Percentiles rank a stretch among this genome's conserved stretches.
Evolutionary conservation across 2,888 invertebrate species (phyloP).

Genomic region (Idaea biselata): DNA sequence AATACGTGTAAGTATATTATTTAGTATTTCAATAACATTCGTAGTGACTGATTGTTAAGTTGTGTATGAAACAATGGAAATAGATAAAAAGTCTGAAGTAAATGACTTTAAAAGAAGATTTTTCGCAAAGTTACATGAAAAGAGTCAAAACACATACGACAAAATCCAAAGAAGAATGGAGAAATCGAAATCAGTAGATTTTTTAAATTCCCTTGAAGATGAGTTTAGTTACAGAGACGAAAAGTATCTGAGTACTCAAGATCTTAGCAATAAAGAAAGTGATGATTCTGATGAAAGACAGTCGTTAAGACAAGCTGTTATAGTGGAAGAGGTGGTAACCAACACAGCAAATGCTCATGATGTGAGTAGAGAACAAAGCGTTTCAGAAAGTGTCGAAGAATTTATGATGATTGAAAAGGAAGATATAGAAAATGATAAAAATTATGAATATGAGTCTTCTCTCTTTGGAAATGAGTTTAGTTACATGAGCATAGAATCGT

Average conservation of each 20-base stretch:
- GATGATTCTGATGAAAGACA: constrained; percentile 32
- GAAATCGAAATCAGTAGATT: constrained; percentile 65
- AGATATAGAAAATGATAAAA: constrained; percentile 32
- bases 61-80: constrained; percentile 40
- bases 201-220: constrained; percentile 44
- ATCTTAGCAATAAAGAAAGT: constrained; percentile 32
- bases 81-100: constrained; percentile 29
- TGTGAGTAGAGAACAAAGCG: constrained; percentile 40
- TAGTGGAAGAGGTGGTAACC: constrained; percentile 42
- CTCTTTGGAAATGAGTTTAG: constrained; percentile 46
- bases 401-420: constrained; percentile 35
- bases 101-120: constrained; percentile 43
- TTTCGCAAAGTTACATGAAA: constrained; percentile 58
- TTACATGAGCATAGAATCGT: constrained; percentile 62
- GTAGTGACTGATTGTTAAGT: constrained; percentile 10
- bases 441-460: constrained; percentile 24
- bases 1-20: constrained; percentile 22
- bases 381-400: constrained; percentile 39
- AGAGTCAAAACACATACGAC: constrained; percentile 62
- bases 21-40: constrained; percentile 37
- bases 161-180: constrained; percentile 65
- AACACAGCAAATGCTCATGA: constrained; percentile 41
- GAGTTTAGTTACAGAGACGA: constrained; percentile 43
- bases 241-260: constrained; percentile 37
- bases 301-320: constrained; percentile 29